Percentiles rank a stretch among this genome's conserved stretches.
Evolutionary conservation across 2,113 vertebrate species (phyloP).

Genomic region (Orientallactaga bullata): DNA sequence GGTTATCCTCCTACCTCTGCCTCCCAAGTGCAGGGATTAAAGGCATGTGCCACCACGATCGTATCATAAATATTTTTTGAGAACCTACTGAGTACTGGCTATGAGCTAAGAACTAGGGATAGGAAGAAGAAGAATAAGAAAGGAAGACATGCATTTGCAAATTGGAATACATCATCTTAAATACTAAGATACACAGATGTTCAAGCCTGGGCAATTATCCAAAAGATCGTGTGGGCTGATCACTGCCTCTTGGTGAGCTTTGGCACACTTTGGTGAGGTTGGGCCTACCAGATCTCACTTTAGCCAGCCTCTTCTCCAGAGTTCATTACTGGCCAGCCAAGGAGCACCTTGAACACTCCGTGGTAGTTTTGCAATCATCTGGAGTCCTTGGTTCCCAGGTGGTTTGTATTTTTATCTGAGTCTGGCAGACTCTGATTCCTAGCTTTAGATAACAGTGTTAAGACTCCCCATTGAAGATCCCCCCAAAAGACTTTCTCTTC

Average conservation of each 20-base stretch:
- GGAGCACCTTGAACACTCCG: not conserved
- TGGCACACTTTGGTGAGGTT: not conserved
- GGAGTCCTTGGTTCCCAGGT: not conserved
- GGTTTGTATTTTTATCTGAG: not conserved
- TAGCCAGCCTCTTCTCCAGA: not conserved
- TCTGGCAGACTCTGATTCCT: not conserved
- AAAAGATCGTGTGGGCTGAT: not conserved
- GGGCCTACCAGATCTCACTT: not conserved
- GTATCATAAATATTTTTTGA: not conserved
- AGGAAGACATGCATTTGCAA: not conserved
- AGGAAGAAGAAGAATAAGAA: not conserved
- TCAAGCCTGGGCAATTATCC: not conserved
- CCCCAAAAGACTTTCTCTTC: not conserved
- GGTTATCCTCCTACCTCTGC: no score
- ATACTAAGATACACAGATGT: not conserved
- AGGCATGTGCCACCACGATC: no score
- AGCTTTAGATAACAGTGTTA: not conserved
- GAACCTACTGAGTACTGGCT: not conserved
- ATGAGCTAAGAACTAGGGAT: not conserved
- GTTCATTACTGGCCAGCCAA: not conserved
- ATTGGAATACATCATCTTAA: not conserved
- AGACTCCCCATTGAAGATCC: not conserved
- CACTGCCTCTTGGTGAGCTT: not conserved
- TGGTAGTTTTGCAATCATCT: not conserved
- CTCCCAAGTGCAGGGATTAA: no score